These are phyloP conservation scores for Xanthia togata DNA, from an alignment of 2,888 invertebrate species.

Conservation along the genomic window DNA sequence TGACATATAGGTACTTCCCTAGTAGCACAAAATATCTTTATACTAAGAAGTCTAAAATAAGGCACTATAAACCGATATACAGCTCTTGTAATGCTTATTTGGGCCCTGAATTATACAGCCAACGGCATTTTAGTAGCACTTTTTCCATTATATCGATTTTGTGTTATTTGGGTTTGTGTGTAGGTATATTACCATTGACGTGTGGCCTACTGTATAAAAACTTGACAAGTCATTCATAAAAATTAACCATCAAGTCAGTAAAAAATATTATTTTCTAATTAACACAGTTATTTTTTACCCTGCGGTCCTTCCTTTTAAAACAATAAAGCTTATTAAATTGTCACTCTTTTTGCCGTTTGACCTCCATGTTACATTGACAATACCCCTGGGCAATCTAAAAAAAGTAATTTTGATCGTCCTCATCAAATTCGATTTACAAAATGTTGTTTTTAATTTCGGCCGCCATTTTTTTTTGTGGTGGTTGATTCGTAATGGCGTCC, in stretches of 20 bases:
- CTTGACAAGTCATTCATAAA: neutral
- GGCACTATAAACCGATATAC: neutral
- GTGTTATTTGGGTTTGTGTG: too few relatives aligned
- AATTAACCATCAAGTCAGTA: too few relatives aligned
- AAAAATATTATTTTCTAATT: constrained; percentile 5
- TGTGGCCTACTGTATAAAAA: too few relatives aligned
- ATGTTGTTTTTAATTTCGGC: constrained; percentile 54
- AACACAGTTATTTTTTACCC: constrained; percentile 16
- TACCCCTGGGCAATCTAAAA: constrained; percentile 33
- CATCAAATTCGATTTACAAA: constrained; percentile 53
- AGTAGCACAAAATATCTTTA: neutral
- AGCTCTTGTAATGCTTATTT: neutral
- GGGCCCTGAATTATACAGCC: too few relatives aligned
- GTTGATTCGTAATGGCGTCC: constrained; percentile 15
- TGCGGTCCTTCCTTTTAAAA: constrained; percentile 6
- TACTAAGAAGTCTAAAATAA: neutral
- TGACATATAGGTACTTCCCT: too few relatives aligned
- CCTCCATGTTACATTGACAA: constrained; percentile 19
- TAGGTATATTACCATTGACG: too few relatives aligned
- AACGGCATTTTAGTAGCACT: too few relatives aligned
- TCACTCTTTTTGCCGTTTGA: constrained; percentile 33
- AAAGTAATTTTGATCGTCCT: constrained; percentile 46
- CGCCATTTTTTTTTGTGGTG: constrained; percentile 27
- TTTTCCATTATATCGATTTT: too few relatives aligned
- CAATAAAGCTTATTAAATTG: constrained; percentile 38